A percentile compares a stretch with the other conserved stretches of the same genome.
These are phyloP conservation scores for Zaprionus nigranus DNA, from an alignment of 1,140 invertebrate genomes.

Conservation along the genomic window DNA sequence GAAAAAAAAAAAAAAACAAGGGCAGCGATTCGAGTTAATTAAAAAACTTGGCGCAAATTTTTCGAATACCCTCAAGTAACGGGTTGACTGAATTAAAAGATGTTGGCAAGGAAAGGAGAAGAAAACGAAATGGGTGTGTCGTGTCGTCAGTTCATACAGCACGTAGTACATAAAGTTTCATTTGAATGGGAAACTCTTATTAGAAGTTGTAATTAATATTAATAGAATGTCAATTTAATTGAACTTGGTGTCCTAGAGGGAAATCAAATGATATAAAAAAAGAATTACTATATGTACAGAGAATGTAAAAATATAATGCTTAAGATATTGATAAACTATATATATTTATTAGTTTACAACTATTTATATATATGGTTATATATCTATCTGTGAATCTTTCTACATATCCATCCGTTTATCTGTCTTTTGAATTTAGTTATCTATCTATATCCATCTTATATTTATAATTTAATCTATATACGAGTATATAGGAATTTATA, in stretches of 20 bases:
- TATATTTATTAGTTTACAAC: too few relatives aligned
- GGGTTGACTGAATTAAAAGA: constrained; percentile 29
- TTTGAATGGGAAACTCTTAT: constrained; percentile 12
- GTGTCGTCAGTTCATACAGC: neutral
- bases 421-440: too few relatives aligned
- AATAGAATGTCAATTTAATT: constrained; percentile 22
- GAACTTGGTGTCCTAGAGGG: neutral
- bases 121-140: neutral
- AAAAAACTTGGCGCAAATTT: constrained; percentile 69
- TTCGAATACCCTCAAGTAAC: constrained; percentile 33
- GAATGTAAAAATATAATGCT: too few relatives aligned
- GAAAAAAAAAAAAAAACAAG: constrained; percentile 2
- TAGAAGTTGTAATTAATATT: constrained; percentile 25
- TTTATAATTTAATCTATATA: too few relatives aligned
- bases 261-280: too few relatives aligned
- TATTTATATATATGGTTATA: too few relatives aligned
- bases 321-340: neutral
- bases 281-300: too few relatives aligned
- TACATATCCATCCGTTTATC: too few relatives aligned
- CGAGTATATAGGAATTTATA: too few relatives aligned
- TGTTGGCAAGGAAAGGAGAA: neutral
- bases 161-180: constrained; percentile 17
- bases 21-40: constrained; percentile 69
- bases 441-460: neutral
- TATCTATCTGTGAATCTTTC: too few relatives aligned